Conservation (phyloP, 2,113 vertebrate genomes). For the Thermophis baileyi region DNA sequence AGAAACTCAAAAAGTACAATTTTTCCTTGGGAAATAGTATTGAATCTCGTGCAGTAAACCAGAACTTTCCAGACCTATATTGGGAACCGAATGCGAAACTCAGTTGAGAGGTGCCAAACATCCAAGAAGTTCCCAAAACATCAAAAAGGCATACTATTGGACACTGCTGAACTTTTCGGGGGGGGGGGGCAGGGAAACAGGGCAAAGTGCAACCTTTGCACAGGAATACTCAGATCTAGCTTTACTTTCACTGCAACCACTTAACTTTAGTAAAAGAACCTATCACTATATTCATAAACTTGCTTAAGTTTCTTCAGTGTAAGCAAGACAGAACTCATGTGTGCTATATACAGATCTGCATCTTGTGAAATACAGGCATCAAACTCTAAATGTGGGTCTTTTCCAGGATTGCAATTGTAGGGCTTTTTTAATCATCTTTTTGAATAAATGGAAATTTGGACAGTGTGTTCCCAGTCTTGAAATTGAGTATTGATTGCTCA, state of each 20-base stretch:
- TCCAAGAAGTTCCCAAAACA: no score
- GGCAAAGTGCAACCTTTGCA: not conserved
- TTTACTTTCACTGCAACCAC: not conserved
- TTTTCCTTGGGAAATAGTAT: not conserved
- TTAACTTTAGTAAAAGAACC: not conserved
- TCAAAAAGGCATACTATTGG: not conserved
- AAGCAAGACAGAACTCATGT: not conserved
- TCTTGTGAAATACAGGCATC: not conserved
- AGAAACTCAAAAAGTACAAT: not conserved
- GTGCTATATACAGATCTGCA: not conserved
- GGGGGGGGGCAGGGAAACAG: not conserved
- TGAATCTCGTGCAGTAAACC: not conserved
- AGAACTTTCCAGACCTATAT: not conserved
- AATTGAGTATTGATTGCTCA: not conserved
- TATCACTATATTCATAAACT: not conserved
- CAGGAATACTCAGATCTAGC: not conserved
- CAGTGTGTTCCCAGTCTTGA: not conserved
- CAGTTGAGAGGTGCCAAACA: no score
- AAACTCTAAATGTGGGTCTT: not conserved
- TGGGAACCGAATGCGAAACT: not conserved
- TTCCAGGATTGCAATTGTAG: not conserved
- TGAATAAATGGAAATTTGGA: not conserved
- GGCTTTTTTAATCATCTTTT: not conserved
- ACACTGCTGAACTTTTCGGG: not conserved
- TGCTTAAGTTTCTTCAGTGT: not conserved